These are phyloP conservation scores for Drosophila arawakana DNA, from an alignment of 1,140 invertebrate genomes.

Conservation along the genomic window DNA sequence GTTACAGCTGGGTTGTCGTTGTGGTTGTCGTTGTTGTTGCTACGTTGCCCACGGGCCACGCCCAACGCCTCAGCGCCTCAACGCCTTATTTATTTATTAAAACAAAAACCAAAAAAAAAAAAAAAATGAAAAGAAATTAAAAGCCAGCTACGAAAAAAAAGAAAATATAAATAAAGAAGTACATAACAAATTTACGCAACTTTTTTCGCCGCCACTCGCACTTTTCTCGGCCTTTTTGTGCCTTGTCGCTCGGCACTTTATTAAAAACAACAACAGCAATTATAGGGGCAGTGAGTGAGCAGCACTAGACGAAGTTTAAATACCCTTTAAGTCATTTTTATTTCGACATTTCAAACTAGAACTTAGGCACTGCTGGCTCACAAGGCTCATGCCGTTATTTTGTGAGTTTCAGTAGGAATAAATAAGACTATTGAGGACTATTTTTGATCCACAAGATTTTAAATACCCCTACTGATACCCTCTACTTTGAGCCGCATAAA, in stretches of 20 bases:
- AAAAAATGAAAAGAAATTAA: conserved; percentile 26
- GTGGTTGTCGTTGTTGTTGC: conserved; percentile 59
- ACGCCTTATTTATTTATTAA: conserved; percentile 76
- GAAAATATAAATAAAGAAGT: conserved; percentile 40
- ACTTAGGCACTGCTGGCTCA: no score
- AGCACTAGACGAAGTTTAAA: conserved; percentile 1
- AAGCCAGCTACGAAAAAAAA: conserved; percentile 28
- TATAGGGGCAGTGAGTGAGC: neutral
- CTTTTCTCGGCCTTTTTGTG: conserved; percentile 49
- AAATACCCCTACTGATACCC: no score
- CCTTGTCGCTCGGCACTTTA: conserved; percentile 57
- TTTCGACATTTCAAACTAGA: no score
- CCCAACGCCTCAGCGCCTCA: conserved; percentile 6
- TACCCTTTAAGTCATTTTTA: neutral
- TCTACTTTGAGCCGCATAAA: no score
- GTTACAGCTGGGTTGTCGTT: conserved; percentile 55
- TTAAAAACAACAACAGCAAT: conserved; percentile 53
- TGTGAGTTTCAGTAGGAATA: no score
- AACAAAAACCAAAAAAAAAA: conserved; percentile 46
- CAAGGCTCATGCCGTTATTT: no score
- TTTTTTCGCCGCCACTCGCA: conserved; percentile 45
- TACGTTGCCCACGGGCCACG: conserved; percentile 25
- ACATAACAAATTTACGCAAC: conserved; percentile 82
- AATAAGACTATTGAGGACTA: no score
- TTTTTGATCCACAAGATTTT: no score